Percentiles rank a stretch among this genome's conserved stretches.
Evolutionary conservation across 1,140 invertebrate species (phyloP).

Genomic region (Anadara kagoshimensis): DNA sequence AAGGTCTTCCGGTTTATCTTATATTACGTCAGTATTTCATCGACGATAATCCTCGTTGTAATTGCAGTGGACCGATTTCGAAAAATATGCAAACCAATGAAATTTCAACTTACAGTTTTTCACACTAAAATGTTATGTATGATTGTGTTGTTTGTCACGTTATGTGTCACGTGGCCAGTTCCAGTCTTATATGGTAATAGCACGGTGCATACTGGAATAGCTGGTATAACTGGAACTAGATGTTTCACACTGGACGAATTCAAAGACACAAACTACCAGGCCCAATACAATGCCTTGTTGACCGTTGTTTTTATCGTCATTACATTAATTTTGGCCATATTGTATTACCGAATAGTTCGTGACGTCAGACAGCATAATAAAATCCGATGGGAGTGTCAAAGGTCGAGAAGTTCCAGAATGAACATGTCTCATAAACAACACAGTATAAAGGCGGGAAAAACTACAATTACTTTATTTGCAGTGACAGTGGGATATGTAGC

Average conservation of each 20-base stretch:
- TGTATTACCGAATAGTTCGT: conserved; percentile 19
- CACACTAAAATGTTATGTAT: conserved; percentile 24
- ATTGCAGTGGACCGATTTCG: conserved; percentile 59
- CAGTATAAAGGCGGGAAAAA: neutral
- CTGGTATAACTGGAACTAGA: conserved; percentile 19
- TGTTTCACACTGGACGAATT: conserved; percentile 21
- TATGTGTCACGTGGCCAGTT: conserved; percentile 29
- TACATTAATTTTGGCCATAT: conserved; percentile 7
- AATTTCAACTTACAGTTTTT: conserved; percentile 47
- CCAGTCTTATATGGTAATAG: conserved; percentile 27
- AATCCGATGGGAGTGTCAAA: neutral
- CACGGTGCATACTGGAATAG: conserved; percentile 5
- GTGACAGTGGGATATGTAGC: conserved; percentile 34
- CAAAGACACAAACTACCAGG: conserved; percentile 4
- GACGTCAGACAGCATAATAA: neutral
- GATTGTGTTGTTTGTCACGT: conserved; percentile 1
- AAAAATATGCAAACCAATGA: conserved; percentile 54
- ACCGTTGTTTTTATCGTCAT: conserved; percentile 23
- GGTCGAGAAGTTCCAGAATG: neutral
- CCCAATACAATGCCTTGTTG: conserved; percentile 11
- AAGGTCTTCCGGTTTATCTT: conserved; percentile 56
- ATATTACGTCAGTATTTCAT: conserved; percentile 49
- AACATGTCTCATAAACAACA: neutral
- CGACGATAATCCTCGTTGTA: conserved; percentile 53
- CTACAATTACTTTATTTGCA: conserved; percentile 3